These are phyloP conservation scores for Tenthredo scrophulariae DNA, from an alignment of 2,888 invertebrate genomes.

Conservation along the genomic window DNA sequence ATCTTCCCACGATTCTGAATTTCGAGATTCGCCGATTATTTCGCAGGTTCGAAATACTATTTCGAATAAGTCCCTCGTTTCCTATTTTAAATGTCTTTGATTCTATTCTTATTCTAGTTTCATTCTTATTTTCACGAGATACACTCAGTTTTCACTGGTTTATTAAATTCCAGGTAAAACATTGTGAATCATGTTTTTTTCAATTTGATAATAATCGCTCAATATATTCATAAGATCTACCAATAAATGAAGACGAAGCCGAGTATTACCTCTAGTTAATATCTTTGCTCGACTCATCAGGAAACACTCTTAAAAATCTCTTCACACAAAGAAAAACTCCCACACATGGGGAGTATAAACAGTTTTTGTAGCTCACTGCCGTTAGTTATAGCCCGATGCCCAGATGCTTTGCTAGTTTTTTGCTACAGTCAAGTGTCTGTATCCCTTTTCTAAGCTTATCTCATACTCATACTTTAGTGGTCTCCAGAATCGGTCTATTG, in stretches of 20 bases:
- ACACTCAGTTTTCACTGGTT: too few species aligned
- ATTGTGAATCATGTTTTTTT: background rate
- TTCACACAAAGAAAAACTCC: constrained; percentile 40
- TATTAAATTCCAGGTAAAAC: too few species aligned
- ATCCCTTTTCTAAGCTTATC: constrained; percentile 49
- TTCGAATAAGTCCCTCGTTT: too few species aligned
- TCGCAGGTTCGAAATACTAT: too few species aligned
- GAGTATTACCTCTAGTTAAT: background rate
- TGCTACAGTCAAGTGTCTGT: constrained; percentile 59
- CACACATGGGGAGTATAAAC: constrained; percentile 35
- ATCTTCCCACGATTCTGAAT: too few species aligned
- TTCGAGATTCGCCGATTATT: too few species aligned
- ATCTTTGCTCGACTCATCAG: constrained; percentile 1
- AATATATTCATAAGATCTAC: background rate
- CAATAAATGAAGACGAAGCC: background rate
- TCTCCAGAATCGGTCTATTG: constrained; percentile 23
- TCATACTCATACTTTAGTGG: constrained; percentile 27
- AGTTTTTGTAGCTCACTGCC: constrained; percentile 22
- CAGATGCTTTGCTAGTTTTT: constrained; percentile 65
- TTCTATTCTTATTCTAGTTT: background rate
- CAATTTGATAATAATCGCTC: background rate
- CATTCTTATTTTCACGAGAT: too few species aligned
- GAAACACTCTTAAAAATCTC: constrained; percentile 36
- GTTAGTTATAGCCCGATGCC: constrained; percentile 39
- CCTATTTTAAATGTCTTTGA: too few species aligned